Percentiles rank a stretch among this genome's conserved stretches.
phyloP scores from a whole-genome alignment of 1,140 invertebrate species.

The Ceratina australensis region DNA sequence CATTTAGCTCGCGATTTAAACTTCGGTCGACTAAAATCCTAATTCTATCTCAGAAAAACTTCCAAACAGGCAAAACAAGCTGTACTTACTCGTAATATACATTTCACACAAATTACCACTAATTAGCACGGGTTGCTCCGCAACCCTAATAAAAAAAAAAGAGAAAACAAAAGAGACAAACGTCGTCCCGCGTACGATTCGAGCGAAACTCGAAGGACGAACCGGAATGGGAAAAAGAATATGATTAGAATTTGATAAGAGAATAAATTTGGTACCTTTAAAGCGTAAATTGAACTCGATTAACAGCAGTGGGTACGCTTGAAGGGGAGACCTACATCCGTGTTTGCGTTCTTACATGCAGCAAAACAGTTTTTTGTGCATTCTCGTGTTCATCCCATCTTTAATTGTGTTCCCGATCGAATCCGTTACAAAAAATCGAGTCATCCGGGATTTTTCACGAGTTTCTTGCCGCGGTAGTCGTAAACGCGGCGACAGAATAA shows the following conservation, averaged over 20 bases:
- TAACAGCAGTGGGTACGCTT: constrained; percentile 14
- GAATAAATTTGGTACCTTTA: too few species aligned
- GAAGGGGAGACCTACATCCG: constrained; percentile 68
- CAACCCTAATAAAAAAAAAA: constrained; percentile 5
- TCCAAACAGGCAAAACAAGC: too few species aligned
- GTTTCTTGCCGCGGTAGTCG: constrained; percentile 93
- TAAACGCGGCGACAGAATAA: constrained; percentile 97
- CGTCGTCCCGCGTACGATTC: background rate
- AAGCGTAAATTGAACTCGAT: too few species aligned
- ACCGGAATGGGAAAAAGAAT: too few species aligned
- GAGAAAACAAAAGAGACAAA: background rate
- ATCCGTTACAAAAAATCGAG: constrained; percentile 72
- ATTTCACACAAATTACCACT: too few species aligned
- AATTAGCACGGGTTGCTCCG: background rate
- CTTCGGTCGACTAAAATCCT: too few species aligned
- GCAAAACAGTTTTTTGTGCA: constrained; percentile 59
- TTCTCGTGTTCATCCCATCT: constrained; percentile 27
- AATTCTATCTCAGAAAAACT: too few species aligned
- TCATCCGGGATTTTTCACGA: constrained; percentile 86
- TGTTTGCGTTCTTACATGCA: constrained; percentile 65
- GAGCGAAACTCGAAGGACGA: background rate
- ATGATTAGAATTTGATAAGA: too few species aligned
- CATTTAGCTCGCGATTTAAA: too few species aligned
- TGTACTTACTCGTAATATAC: too few species aligned
- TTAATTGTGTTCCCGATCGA: constrained; percentile 65